Percentiles rank a stretch among this genome's conserved stretches.
Evolutionary conservation across 2,113 vertebrate genomes (phyloP).

Genomic region (Brachypteracias leptosomus): DNA sequence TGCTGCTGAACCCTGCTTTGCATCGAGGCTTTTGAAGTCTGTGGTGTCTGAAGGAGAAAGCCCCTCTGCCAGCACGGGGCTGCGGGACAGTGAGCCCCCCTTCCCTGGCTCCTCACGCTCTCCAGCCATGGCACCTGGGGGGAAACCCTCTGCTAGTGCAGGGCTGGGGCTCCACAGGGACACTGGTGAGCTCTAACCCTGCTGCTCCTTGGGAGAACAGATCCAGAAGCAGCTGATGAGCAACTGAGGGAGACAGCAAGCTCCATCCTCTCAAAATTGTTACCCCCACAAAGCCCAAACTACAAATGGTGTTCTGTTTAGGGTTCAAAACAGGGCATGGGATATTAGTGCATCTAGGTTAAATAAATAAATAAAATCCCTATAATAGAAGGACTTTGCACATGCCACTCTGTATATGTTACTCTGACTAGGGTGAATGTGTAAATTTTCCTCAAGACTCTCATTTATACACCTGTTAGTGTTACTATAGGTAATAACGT

Average conservation of each 20-base stretch:
- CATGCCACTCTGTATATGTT: background rate
- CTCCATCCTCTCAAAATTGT: background rate
- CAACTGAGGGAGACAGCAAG: background rate
- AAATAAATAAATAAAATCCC: background rate
- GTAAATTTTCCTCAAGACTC: background rate
- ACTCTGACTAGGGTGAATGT: background rate
- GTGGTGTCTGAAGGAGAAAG: background rate
- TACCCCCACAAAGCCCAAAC: background rate
- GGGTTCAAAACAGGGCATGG: background rate
- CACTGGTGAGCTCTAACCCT: rapidly evolving
- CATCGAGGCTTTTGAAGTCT: background rate
- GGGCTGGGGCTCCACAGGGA: background rate
- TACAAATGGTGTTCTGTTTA: background rate
- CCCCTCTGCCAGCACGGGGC: background rate
- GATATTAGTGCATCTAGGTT: background rate
- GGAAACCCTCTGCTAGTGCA: background rate
- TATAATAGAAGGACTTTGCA: background rate
- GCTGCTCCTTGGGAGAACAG: background rate
- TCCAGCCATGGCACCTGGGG: background rate
- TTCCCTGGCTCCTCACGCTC: background rate
- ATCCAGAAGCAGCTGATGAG: background rate
- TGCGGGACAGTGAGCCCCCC: rapidly evolving
- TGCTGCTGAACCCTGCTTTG: background rate
- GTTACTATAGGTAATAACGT: background rate
- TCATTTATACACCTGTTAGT: background rate